These are phyloP conservation scores for Aselliscus stoliczkanus DNA, from an alignment of 2,797 vertebrate species.

Conservation along the genomic window DNA sequence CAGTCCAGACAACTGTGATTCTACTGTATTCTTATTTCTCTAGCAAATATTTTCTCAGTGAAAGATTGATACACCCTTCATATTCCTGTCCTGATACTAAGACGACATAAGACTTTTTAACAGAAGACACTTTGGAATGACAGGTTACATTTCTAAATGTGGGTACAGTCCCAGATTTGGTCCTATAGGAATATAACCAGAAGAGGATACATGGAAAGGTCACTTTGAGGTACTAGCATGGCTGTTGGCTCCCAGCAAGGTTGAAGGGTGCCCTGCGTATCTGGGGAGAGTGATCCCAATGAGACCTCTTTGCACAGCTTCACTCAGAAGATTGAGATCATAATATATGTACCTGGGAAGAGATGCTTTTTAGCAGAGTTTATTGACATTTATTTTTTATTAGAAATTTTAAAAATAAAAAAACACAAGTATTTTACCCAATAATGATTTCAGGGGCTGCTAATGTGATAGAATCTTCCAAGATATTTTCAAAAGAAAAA, in stretches of 20 bases:
- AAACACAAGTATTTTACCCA: slow-evolving; percentile 33
- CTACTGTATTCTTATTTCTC: slow-evolving; percentile 9
- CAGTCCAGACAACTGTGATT: background rate
- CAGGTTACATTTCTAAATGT: background rate
- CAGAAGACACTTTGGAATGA: background rate
- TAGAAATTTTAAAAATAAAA: slow-evolving; percentile 39
- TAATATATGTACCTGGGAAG: background rate
- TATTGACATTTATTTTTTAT: slow-evolving; percentile 49
- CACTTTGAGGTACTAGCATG: background rate
- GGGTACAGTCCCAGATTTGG: background rate
- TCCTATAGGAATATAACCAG: background rate
- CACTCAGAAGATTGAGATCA: background rate
- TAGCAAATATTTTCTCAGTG: background rate
- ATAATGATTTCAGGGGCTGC: slow-evolving; percentile 17
- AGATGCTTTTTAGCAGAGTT: slow-evolving; percentile 41
- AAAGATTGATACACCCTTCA: background rate
- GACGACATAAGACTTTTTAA: background rate
- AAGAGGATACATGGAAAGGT: background rate
- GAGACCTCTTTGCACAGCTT: background rate
- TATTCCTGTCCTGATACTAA: slow-evolving; percentile 2
- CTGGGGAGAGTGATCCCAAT: background rate
- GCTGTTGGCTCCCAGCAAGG: background rate
- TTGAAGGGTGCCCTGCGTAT: background rate
- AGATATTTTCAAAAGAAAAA: slow-evolving; percentile 41
- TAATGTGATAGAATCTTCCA: slow-evolving; percentile 14